Evolutionary conservation across 2,113 vertebrate genomes (phyloP).

Genomic region (Chunga burmeisteri): DNA sequence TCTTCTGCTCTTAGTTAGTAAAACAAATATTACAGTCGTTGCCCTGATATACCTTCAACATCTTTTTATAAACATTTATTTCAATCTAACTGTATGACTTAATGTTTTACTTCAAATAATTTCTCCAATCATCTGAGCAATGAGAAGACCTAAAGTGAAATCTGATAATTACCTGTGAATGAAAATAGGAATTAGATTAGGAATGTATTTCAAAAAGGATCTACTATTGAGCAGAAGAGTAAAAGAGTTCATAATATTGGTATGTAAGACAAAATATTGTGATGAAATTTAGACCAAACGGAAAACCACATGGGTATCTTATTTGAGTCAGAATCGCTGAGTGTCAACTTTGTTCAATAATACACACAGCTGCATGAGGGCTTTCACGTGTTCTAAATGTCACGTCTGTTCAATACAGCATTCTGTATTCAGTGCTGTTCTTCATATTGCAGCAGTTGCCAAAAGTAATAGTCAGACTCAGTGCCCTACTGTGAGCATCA

Average conservation of each 20-base stretch:
- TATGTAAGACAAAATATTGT: slow-evolving; percentile 51
- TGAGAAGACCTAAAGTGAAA: neutral
- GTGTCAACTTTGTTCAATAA: neutral
- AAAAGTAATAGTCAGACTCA: neutral
- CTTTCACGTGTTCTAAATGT: slow-evolving; percentile 14
- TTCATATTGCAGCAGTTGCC: neutral
- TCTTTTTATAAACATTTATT: neutral
- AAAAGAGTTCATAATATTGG: slow-evolving; percentile 29
- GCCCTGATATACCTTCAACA: neutral
- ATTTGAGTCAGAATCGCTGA: slow-evolving; percentile 25
- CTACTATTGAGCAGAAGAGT: neutral
- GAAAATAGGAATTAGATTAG: neutral
- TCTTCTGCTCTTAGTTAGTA: neutral
- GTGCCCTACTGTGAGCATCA: neutral
- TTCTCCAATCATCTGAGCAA: neutral
- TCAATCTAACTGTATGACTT: neutral
- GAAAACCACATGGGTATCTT: slow-evolving; percentile 35
- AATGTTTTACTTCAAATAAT: neutral
- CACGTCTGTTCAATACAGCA: neutral
- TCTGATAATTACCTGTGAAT: neutral
- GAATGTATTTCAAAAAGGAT: neutral
- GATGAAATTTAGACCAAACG: slow-evolving; percentile 34
- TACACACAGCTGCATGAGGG: slow-evolving; percentile 9
- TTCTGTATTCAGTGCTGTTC: slow-evolving; percentile 8
- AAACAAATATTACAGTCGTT: neutral